Conservation (phyloP, 2,113 vertebrate genomes). For the Sinocyclocheilus anshuiensis region DNA sequence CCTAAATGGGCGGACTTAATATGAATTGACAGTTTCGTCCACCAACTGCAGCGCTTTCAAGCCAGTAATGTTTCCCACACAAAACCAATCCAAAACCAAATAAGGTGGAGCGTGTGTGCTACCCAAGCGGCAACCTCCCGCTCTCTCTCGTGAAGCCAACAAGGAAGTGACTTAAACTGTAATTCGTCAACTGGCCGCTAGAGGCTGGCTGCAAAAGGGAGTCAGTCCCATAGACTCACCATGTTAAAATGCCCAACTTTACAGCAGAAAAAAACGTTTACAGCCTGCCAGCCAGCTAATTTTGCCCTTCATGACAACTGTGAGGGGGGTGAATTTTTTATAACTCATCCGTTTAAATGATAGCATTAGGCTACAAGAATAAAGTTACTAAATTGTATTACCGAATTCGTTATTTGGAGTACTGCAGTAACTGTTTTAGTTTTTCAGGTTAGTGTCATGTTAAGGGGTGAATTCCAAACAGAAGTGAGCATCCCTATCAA, state of each 20-base stretch:
- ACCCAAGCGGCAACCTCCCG: too few relatives aligned
- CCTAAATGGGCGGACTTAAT: conserved; percentile 1
- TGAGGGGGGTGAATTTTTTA: too few relatives aligned
- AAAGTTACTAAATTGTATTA: not conserved
- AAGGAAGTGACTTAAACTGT: too few relatives aligned
- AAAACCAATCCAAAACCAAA: conserved; percentile 28
- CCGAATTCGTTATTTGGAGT: not conserved
- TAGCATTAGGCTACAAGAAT: not conserved
- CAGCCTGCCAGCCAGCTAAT: too few relatives aligned
- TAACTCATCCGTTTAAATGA: too few relatives aligned
- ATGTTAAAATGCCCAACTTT: conserved; percentile 1
- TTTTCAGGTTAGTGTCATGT: not conserved
- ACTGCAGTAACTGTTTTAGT: not conserved
- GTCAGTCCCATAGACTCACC: not conserved
- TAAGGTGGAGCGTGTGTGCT: conserved; percentile 13
- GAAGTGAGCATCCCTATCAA: too few relatives aligned
- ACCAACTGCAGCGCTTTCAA: conserved; percentile 11
- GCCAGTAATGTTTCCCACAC: not conserved
- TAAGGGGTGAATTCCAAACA: too few relatives aligned
- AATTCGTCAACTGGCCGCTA: too few relatives aligned
- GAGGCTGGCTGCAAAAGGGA: too few relatives aligned
- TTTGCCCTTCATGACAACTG: too few relatives aligned
- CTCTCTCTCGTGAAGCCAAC: too few relatives aligned
- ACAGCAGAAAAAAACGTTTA: too few relatives aligned
- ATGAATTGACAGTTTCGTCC: not conserved